A percentile compares a stretch with the other conserved stretches of the same genome.
Conservation (phyloP, 2,113 vertebrate species). For the Scartelaos histophorus region DNA sequence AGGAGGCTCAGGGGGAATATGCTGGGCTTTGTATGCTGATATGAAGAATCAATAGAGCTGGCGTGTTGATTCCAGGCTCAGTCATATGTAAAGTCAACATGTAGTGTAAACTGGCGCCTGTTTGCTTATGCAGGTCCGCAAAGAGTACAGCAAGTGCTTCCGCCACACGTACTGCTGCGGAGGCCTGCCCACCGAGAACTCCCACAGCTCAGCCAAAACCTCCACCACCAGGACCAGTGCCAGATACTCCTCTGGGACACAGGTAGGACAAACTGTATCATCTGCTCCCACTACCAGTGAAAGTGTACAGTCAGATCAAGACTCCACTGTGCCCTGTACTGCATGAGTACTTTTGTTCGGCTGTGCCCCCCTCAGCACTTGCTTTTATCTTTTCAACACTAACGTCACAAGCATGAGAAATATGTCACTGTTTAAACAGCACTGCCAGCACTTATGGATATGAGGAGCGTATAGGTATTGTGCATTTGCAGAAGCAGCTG, state of each 20-base stretch:
- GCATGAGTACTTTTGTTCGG: conserved; percentile 61
- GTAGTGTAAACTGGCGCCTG: conserved; percentile 38
- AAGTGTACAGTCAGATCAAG: conserved; percentile 25
- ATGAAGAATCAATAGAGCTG: conserved; percentile 40
- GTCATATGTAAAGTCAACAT: conserved; percentile 54
- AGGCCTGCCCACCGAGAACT: conserved; percentile 90
- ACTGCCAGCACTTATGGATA: conserved; percentile 23
- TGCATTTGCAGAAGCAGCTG: background rate
- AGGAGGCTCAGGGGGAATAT: conserved; percentile 3
- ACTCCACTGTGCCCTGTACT: conserved; percentile 38
- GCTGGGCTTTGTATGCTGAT: conserved; percentile 20
- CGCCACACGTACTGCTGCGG: conserved; percentile 96
- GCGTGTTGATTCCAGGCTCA: conserved; percentile 23
- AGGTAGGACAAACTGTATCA: conserved; percentile 79
- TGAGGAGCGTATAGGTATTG: background rate
- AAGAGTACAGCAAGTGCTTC: conserved; percentile 98
- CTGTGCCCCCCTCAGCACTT: conserved; percentile 51
- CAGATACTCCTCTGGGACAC: conserved; percentile 97
- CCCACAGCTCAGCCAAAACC: conserved; percentile 93
- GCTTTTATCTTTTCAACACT: conserved; percentile 62
- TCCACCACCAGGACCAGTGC: conserved; percentile 94
- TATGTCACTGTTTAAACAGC: conserved; percentile 43
- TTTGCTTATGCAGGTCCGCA: conserved; percentile 86
- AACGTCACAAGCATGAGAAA: conserved; percentile 63
- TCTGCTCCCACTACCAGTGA: conserved; percentile 1